Evolutionary conservation across 1,140 invertebrate genomes (phyloP).

Genomic region (Zophobas atratus): DNA sequence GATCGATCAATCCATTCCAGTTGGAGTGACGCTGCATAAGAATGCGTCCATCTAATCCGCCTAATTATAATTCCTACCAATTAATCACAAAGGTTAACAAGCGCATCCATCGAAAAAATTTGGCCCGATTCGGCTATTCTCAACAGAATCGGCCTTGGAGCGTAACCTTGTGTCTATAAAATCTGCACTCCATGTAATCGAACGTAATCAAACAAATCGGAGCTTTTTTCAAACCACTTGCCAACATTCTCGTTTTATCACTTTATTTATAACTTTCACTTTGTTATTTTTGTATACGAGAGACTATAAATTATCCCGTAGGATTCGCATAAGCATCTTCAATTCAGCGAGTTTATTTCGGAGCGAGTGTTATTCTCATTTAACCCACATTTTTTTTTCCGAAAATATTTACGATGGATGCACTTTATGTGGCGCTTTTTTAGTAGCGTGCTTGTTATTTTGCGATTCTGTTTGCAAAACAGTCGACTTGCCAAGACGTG

Average conservation of each 20-base stretch:
- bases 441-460: background rate
- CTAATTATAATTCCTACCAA: background rate
- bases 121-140: background rate
- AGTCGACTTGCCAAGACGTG: no score
- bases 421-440: background rate
- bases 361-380: slow-evolving; percentile 3
- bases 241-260: background rate
- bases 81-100: slow-evolving; percentile 4
- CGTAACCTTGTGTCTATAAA: slow-evolving; percentile 11
- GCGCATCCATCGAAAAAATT: slow-evolving; percentile 14
- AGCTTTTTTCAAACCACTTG: background rate
- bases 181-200: slow-evolving; percentile 5
- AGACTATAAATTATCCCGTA: background rate
- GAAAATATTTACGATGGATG: slow-evolving; percentile 8
- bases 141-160: background rate
- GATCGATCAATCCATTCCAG: background rate
- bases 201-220: background rate
- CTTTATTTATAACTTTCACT: slow-evolving; percentile 4
- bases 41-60: background rate
- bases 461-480: background rate
- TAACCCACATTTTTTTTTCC: slow-evolving; percentile 6
- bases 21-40: background rate
- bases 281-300: slow-evolving; percentile 1
- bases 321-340: slow-evolving; percentile 9
- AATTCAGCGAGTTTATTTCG: slow-evolving; percentile 11